These are phyloP conservation scores for Drosophila orosa DNA, from an alignment of 1,140 invertebrate genomes.

Conservation along the genomic window DNA sequence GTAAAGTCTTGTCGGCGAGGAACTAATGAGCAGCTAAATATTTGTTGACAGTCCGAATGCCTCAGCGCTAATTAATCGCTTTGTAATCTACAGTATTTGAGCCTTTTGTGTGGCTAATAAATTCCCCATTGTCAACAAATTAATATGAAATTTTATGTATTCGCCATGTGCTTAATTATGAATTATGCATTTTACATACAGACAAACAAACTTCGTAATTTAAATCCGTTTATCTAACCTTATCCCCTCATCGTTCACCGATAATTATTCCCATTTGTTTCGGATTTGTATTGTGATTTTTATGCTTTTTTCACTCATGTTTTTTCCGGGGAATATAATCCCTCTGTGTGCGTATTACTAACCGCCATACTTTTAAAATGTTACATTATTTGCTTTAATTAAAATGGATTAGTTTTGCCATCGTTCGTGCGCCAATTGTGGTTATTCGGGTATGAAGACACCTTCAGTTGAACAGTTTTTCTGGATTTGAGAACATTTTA, in stretches of 20 bases:
- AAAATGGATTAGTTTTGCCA: conserved; percentile 72
- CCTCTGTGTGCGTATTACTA: conserved; percentile 33
- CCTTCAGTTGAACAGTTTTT: background rate
- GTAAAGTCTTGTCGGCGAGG: background rate
- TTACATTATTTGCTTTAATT: conserved; percentile 77
- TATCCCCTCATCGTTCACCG: conserved; percentile 20
- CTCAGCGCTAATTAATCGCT: conserved; percentile 73
- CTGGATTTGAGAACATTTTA: background rate
- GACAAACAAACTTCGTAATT: conserved; percentile 48
- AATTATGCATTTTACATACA: conserved; percentile 57
- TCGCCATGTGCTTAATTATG: conserved; percentile 70
- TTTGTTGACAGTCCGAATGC: conserved; percentile 67
- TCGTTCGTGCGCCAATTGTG: conserved; percentile 42
- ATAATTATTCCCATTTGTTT: conserved; percentile 62
- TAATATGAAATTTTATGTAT: conserved; percentile 76
- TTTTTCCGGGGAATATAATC: conserved; percentile 43
- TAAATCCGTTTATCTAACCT: conserved; percentile 77
- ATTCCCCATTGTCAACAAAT: conserved; percentile 80
- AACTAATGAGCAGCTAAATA: conserved; percentile 77
- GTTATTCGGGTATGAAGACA: background rate
- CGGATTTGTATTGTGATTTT: conserved; percentile 16
- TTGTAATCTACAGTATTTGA: conserved; percentile 60
- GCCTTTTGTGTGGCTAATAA: conserved; percentile 61
- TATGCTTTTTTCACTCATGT: conserved; percentile 8
- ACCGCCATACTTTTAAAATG: conserved; percentile 65